These are phyloP conservation scores for Lycorma delicatula DNA, from an alignment of 1,140 invertebrate genomes.

Conservation along the genomic window DNA sequence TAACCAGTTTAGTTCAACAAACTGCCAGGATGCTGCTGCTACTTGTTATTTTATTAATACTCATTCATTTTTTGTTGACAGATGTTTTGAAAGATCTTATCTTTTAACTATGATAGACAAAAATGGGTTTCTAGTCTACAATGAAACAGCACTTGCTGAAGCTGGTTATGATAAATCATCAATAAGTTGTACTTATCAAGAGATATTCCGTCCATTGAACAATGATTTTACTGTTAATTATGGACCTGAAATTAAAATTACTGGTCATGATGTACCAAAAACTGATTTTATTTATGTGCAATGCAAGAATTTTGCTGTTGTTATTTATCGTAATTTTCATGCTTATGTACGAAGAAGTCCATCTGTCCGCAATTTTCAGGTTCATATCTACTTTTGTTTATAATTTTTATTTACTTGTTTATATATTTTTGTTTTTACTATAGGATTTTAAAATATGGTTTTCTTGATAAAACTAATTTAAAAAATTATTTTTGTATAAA, in stretches of 20 bases:
- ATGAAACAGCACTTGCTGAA: conserved; percentile 18
- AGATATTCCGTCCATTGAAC: conserved; percentile 18
- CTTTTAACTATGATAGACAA: conserved; percentile 24
- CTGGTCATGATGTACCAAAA: conserved; percentile 5
- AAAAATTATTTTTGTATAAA: neutral
- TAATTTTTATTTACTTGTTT: neutral
- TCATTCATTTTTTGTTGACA: conserved; percentile 4
- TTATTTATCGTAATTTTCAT: conserved; percentile 22
- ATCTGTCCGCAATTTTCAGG: conserved; percentile 23
- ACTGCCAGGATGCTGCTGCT: neutral
- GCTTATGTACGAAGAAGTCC: conserved; percentile 16
- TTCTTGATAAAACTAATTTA: neutral
- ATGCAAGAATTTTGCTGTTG: conserved; percentile 18
- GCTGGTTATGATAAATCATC: conserved; percentile 17
- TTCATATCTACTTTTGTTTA: conserved; percentile 4
- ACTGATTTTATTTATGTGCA: conserved; percentile 23
- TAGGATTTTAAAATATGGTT: neutral
- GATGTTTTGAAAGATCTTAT: conserved; percentile 20
- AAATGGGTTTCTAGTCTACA: conserved; percentile 22
- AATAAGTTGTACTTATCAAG: conserved; percentile 21
- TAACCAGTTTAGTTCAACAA: neutral
- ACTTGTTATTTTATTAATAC: neutral
- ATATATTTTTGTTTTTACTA: too few species aligned
- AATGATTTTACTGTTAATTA: conserved; percentile 21
- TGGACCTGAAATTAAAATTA: conserved; percentile 8